These are phyloP conservation scores for Hippocampus comes DNA, from an alignment of 2,113 vertebrate species.

Conservation along the genomic window DNA sequence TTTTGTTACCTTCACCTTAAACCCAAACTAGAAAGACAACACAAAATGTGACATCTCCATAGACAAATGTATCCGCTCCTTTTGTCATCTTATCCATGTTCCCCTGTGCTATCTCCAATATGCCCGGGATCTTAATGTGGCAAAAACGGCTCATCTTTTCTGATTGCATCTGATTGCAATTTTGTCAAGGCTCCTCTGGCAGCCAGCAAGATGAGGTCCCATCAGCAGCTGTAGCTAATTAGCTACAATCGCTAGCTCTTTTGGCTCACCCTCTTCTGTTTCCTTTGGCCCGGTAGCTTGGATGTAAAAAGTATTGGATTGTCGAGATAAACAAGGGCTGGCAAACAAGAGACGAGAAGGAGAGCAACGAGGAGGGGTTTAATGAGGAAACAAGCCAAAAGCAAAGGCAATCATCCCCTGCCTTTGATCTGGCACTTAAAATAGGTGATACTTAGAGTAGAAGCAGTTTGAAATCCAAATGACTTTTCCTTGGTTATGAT, in stretches of 20 bases:
- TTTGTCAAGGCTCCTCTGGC: slow-evolving; percentile 74
- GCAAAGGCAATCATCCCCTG: slow-evolving; percentile 8
- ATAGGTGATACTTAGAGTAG: not conserved
- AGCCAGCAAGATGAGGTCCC: slow-evolving; percentile 68
- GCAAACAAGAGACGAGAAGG: slow-evolving; percentile 40
- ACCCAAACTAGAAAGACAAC: not conserved
- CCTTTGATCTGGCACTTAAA: not conserved
- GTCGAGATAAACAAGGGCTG: slow-evolving; percentile 60
- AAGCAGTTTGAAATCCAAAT: not conserved
- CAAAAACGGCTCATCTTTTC: slow-evolving; percentile 65
- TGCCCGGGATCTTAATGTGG: slow-evolving; percentile 53
- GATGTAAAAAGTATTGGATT: slow-evolving; percentile 72
- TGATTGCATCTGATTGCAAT: slow-evolving; percentile 78
- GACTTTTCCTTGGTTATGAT: not conserved
- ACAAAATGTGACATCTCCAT: not conserved
- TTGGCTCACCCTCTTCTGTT: slow-evolving; percentile 71
- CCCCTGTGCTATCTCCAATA: slow-evolving; percentile 30
- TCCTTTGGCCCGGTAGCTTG: slow-evolving; percentile 61
- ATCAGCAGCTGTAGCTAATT: slow-evolving; percentile 85
- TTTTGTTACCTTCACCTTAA: not conserved
- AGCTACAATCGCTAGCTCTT: slow-evolving; percentile 78
- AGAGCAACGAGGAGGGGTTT: slow-evolving; percentile 22
- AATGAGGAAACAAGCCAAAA: slow-evolving; percentile 13
- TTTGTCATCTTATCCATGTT: slow-evolving; percentile 21
- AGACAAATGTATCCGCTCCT: slow-evolving; percentile 18